Evolutionary conservation across 2,113 vertebrate species (phyloP).

Genomic region (Ochotona princeps): DNA sequence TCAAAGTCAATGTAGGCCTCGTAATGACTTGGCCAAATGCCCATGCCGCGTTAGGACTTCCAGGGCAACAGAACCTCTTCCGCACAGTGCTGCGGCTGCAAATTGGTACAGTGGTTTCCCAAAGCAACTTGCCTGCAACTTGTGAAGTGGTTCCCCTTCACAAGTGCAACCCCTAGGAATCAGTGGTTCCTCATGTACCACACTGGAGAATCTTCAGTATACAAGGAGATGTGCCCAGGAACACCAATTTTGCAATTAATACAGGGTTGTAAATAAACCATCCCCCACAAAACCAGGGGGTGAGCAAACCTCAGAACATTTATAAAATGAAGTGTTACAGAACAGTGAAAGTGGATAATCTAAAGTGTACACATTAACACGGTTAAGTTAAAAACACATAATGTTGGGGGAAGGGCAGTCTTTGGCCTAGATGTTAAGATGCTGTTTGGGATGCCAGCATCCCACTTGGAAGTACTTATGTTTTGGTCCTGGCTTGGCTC

Average conservation of each 20-base stretch:
- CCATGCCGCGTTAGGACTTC: no score
- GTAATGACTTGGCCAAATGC: no score
- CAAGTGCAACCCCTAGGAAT: no score
- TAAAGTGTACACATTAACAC: neutral
- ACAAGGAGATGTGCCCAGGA: neutral
- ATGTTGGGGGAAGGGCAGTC: neutral
- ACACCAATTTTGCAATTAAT: neutral
- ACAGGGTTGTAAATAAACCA: neutral
- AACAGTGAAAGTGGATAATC: neutral
- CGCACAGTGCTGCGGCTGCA: neutral
- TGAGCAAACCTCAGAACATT: neutral
- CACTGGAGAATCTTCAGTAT: neutral
- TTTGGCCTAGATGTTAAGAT: no score
- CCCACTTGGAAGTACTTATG: no score
- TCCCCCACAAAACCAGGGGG: neutral
- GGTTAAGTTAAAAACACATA: constrained; percentile 15
- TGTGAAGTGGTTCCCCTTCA: neutral
- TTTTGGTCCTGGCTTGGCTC: no score
- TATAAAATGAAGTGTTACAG: neutral
- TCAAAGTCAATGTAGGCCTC: no score
- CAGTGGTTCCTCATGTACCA: no score
- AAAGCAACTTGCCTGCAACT: neutral
- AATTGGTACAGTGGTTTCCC: neutral
- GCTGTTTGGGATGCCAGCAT: no score
- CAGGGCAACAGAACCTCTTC: neutral